Percentiles rank a stretch among this genome's conserved stretches.
These are phyloP conservation scores for Pectinophora gossypiella DNA, from an alignment of 1,140 invertebrate species.

Conservation along the genomic window DNA sequence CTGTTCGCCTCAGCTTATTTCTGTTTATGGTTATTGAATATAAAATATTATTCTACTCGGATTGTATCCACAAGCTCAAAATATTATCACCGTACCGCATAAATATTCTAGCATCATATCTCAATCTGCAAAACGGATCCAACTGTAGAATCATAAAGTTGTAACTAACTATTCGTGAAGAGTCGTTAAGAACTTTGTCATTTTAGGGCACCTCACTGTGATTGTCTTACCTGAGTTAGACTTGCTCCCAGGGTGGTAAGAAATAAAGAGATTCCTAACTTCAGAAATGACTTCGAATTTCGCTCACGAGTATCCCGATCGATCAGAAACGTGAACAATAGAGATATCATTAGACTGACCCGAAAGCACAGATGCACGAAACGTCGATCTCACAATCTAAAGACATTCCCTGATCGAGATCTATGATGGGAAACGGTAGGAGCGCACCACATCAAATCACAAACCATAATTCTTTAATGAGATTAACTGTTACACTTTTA, in stretches of 20 bases:
- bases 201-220: neutral
- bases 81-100: neutral
- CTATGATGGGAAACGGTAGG: conserved; percentile 31
- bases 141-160: neutral
- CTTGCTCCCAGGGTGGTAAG: neutral
- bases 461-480: conserved; percentile 29
- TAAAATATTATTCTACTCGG: conserved; percentile 16
- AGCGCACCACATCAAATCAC: conserved; percentile 42
- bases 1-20: conserved; percentile 52
- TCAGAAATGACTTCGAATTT: conserved; percentile 7
- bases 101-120: conserved; percentile 1
- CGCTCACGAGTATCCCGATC: conserved; percentile 33
- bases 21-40: conserved; percentile 27
- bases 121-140: no score
- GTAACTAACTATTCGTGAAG: neutral
- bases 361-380: conserved; percentile 56
- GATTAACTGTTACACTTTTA: conserved; percentile 33
- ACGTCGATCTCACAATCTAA: conserved; percentile 31
- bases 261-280: neutral
- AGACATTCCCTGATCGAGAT: conserved; percentile 45
- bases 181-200: neutral
- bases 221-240: no score
- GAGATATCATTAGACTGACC: conserved; percentile 53
- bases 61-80: conserved; percentile 2
- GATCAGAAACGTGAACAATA: conserved; percentile 65